phyloP scores from a whole-genome alignment of 2,797 vertebrate genomes.

The Gephyroberyx darwinii region DNA sequence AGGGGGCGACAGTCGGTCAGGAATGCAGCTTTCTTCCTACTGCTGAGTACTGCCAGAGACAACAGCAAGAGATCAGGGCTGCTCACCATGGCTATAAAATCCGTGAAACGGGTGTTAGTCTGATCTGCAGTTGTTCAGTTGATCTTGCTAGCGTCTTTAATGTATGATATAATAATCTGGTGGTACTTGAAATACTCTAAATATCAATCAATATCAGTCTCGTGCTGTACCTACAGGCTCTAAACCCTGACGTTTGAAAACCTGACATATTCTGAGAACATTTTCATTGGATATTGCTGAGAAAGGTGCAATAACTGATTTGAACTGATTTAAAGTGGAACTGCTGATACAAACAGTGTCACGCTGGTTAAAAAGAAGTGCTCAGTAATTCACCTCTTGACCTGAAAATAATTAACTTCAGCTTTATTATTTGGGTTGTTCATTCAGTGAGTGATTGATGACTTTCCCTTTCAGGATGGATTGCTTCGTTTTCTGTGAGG shows the following conservation, averaged over 20 bases:
- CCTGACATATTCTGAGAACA: background rate
- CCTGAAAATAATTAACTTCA: slow-evolving; percentile 50
- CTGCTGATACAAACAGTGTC: slow-evolving; percentile 36
- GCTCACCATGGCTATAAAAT: slow-evolving; percentile 3
- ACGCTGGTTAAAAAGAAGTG: slow-evolving; percentile 26
- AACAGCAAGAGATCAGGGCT: background rate
- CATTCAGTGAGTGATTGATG: slow-evolving; percentile 49
- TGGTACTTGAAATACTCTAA: slow-evolving; percentile 2
- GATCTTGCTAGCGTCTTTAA: background rate
- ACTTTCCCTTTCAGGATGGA: slow-evolving; percentile 53
- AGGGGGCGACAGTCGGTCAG: slow-evolving; percentile 5
- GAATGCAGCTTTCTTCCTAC: background rate
- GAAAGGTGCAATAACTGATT: background rate
- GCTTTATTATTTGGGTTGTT: slow-evolving; percentile 41
- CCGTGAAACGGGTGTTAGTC: background rate
- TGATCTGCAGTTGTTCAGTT: slow-evolving; percentile 2
- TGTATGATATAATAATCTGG: background rate
- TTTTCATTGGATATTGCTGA: slow-evolving; percentile 3
- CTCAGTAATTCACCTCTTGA: slow-evolving; percentile 49
- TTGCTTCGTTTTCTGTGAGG: slow-evolving; percentile 50
- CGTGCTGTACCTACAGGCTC: slow-evolving; percentile 7
- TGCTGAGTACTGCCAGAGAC: background rate
- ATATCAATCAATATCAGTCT: slow-evolving; percentile 14
- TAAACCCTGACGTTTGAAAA: slow-evolving; percentile 21
- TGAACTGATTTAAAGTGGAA: background rate